These are phyloP conservation scores for Takifugu flavidus DNA, from an alignment of 2,113 vertebrate genomes.

Conservation along the genomic window DNA sequence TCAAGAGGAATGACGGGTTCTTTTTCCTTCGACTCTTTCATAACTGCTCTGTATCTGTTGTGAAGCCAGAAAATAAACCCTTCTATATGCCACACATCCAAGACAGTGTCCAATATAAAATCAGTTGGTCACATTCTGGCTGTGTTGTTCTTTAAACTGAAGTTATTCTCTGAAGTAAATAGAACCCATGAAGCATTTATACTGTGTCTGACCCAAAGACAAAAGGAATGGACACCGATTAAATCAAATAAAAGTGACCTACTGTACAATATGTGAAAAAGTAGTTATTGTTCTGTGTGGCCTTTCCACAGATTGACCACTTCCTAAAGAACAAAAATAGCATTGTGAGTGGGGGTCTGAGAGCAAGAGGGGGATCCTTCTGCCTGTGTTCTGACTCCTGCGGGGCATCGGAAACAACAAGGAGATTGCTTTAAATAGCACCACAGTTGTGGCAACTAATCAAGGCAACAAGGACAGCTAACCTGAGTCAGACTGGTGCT, in stretches of 20 bases:
- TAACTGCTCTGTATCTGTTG: neutral
- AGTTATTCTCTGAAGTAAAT: constrained; percentile 43
- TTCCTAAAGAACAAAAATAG: constrained; percentile 13
- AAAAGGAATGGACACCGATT: neutral
- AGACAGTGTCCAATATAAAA: no score
- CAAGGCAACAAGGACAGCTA: constrained; percentile 65
- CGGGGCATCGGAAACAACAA: constrained; percentile 60
- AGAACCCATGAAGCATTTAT: constrained; percentile 20
- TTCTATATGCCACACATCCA: neutral
- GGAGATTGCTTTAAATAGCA: constrained; percentile 66
- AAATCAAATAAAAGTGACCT: neutral
- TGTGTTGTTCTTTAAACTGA: constrained; percentile 3
- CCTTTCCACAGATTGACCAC: neutral
- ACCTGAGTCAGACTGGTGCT: constrained; percentile 49
- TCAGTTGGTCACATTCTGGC: neutral
- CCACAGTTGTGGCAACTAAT: constrained; percentile 72
- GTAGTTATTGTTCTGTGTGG: neutral
- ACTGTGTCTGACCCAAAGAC: neutral
- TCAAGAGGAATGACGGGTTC: constrained; percentile 20
- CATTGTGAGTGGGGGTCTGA: neutral
- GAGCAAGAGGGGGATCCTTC: neutral
- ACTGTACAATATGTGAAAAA: neutral
- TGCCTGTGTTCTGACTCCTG: constrained; percentile 34
- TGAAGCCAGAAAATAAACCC: no score
- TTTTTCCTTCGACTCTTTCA: neutral